Conservation (phyloP, 2,113 vertebrate species). For the Glareola pratincola region DNA sequence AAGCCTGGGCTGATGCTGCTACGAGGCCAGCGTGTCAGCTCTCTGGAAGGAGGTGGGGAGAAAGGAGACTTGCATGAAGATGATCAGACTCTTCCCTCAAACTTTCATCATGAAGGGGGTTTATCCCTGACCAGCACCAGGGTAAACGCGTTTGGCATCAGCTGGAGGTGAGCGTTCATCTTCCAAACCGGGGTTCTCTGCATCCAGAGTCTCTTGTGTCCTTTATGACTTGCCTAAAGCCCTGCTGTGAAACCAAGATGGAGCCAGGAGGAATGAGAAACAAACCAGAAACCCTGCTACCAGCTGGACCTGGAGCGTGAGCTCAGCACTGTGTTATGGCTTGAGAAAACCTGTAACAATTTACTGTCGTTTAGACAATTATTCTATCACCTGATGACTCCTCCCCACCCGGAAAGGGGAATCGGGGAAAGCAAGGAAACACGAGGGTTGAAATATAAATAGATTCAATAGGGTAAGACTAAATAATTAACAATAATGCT, state of each 20-base stretch:
- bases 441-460: too few species aligned
- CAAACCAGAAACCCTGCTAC: not conserved
- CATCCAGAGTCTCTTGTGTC: rapidly evolving
- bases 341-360: too few species aligned
- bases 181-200: rapidly evolving
- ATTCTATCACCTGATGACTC: too few species aligned
- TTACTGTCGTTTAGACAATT: too few species aligned
- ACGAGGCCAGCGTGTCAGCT: rapidly evolving
- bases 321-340: not conserved
- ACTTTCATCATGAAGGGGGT: not conserved
- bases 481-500: too few species aligned
- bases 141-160: not conserved
- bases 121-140: rapidly evolving
- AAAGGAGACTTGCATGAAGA: not conserved
- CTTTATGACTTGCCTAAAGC: not conserved
- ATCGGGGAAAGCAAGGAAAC: too few species aligned
- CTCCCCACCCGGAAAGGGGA: too few species aligned
- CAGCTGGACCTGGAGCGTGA: rapidly evolving
- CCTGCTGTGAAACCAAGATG: not conserved
- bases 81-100: not conserved
- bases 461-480: too few species aligned
- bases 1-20: not conserved
- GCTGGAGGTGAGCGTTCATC: not conserved
- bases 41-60: not conserved
- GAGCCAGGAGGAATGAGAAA: not conserved